phyloP scores from a whole-genome alignment of 2,113 vertebrate species.

The Bujurquina vittata region DNA sequence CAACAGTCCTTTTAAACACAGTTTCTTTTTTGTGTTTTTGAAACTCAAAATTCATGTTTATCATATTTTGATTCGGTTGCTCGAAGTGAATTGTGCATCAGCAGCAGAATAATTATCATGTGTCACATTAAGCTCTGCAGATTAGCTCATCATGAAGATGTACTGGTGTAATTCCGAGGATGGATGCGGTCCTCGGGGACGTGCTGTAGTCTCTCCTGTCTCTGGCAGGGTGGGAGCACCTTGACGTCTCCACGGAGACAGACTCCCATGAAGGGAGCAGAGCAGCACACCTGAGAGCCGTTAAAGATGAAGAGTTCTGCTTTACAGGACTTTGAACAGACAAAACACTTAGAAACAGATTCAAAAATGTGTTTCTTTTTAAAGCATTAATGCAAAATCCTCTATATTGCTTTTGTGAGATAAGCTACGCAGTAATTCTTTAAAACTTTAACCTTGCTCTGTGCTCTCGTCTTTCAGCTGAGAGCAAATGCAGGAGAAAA shows the following conservation, averaged over 20 bases:
- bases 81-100: neutral
- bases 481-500: constrained; percentile 23
- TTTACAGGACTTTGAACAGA: neutral
- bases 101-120: neutral
- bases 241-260: constrained; percentile 73
- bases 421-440: neutral
- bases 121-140: neutral
- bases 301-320: neutral
- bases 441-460: neutral
- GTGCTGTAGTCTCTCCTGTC: constrained; percentile 37
- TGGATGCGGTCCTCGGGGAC: constrained; percentile 56
- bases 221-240: constrained; percentile 42
- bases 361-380: no score
- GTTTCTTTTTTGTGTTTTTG: neutral
- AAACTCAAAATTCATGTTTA: neutral
- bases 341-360: neutral
- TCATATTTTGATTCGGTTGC: neutral
- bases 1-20: neutral
- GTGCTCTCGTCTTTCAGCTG: constrained; percentile 4
- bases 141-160: constrained; percentile 47
- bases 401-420: neutral
- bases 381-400: neutral
- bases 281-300: neutral
- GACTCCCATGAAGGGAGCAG: constrained; percentile 67
- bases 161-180: constrained; percentile 42